Evolutionary conservation across 2,888 invertebrate genomes (phyloP).

Genomic region (Belgica antarctica): DNA sequence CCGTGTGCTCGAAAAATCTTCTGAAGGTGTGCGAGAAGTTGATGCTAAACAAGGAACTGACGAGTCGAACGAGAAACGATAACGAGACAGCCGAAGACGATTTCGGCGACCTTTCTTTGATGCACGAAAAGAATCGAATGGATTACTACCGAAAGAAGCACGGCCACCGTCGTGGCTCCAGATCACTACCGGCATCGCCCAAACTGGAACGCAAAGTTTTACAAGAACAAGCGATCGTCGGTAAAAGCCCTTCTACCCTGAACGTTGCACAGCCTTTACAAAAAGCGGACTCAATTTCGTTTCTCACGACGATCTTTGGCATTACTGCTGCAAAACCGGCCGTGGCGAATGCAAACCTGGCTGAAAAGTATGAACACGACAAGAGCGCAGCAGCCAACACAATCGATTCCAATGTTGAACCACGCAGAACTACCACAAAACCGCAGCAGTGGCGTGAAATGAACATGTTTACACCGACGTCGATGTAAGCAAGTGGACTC

Average conservation of each 20-base stretch:
- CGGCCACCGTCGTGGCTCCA: constrained; percentile 20
- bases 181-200: constrained; percentile 37
- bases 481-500: constrained; percentile 13
- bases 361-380: constrained; percentile 18
- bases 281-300: constrained; percentile 15
- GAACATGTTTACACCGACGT: constrained; percentile 35
- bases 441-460: constrained; percentile 31
- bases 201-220: constrained; percentile 38
- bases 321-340: constrained; percentile 21
- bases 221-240: no score
- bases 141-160: constrained; percentile 31
- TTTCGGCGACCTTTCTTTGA: constrained; percentile 32
- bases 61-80: no score
- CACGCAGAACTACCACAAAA: constrained; percentile 24
- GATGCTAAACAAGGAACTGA: constrained; percentile 25
- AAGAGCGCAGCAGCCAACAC: neutral
- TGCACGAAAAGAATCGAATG: constrained; percentile 35
- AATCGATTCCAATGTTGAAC: neutral
- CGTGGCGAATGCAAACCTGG: constrained; percentile 11
- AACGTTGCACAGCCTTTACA: constrained; percentile 10
- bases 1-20: constrained; percentile 36
- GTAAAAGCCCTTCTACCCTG: no score
- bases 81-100: constrained; percentile 21
- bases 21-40: constrained; percentile 35
- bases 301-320: constrained; percentile 34